Conservation (phyloP, 1,140 invertebrate species). For the Aphaenogaster ashmeadi region DNA sequence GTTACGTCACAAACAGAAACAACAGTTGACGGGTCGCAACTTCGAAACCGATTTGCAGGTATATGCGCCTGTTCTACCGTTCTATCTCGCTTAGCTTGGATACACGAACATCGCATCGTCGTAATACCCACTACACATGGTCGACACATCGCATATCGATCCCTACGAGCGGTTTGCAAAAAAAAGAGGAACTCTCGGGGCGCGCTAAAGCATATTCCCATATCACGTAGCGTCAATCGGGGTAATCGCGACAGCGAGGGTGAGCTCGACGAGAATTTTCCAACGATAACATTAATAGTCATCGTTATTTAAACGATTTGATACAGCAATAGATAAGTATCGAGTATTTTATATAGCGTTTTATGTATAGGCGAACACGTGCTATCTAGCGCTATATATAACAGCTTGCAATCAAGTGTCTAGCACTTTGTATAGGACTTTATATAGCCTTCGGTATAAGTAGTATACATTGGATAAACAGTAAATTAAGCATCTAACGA, state of each 20-base stretch:
- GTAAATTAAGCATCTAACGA: constrained; percentile 37
- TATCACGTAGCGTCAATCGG: constrained; percentile 28
- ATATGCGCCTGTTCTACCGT: constrained; percentile 13
- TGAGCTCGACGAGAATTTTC: constrained; percentile 5
- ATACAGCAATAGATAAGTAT: not conserved
- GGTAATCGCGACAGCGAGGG: not conserved
- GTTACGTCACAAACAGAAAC: constrained; percentile 49
- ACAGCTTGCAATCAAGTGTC: constrained; percentile 1
- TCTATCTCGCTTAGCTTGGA: constrained; percentile 15
- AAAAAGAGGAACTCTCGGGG: constrained; percentile 5
- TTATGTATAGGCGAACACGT: constrained; percentile 1
- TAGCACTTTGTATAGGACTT: not conserved
- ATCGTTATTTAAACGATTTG: constrained; percentile 27
- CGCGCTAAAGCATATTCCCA: constrained; percentile 28
- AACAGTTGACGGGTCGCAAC: constrained; percentile 33
- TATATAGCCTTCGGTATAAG: constrained; percentile 14
- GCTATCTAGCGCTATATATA: not conserved
- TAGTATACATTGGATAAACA: constrained; percentile 21
- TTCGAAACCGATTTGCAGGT: constrained; percentile 47
- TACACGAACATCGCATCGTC: constrained; percentile 46
- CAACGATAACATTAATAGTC: constrained; percentile 14
- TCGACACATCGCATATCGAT: constrained; percentile 40
- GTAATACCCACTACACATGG: constrained; percentile 37
- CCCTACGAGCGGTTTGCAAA: constrained; percentile 33
- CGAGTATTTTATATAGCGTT: not conserved